phyloP scores from a whole-genome alignment of 2,888 invertebrate species.

The Candidula unifasciata region DNA sequence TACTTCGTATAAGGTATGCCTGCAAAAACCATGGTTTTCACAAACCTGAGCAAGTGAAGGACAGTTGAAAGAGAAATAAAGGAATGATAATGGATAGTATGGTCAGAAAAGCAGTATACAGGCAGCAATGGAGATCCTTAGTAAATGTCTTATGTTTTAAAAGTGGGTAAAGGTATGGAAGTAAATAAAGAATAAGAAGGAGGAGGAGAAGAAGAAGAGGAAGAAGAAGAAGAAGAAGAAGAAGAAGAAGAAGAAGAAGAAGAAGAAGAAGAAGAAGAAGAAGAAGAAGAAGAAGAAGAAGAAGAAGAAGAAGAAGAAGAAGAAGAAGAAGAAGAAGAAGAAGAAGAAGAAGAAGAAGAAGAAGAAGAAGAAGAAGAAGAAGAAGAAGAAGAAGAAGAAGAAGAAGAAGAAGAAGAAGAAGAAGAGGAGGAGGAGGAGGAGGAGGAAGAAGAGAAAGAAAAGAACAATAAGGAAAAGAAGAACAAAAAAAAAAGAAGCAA shows the following conservation, averaged over 20 bases:
- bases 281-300: not conserved
- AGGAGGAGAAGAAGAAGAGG: not conserved
- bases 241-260: not conserved
- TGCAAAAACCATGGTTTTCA: too few species aligned
- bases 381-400: not conserved
- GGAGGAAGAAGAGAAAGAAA: not conserved
- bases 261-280: not conserved
- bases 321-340: too few species aligned
- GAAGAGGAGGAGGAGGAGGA: not conserved
- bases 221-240: too few species aligned
- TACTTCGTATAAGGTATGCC: too few species aligned
- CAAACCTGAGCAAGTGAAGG: too few species aligned
- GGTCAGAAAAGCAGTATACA: too few species aligned
- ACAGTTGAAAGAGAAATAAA: too few species aligned
- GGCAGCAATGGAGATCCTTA: too few species aligned
- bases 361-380: not conserved
- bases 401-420: not conserved
- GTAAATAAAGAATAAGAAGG: not conserved
- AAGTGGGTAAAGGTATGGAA: not conserved
- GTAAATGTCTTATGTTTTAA: too few species aligned
- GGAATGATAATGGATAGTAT: too few species aligned
- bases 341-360: not conserved
- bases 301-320: slow-evolving; percentile 8
- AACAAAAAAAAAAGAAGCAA: too few species aligned
- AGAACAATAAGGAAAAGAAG: not conserved